These are phyloP conservation scores for Phortica magna DNA, from an alignment of 2,888 invertebrate species.

Conservation along the genomic window DNA sequence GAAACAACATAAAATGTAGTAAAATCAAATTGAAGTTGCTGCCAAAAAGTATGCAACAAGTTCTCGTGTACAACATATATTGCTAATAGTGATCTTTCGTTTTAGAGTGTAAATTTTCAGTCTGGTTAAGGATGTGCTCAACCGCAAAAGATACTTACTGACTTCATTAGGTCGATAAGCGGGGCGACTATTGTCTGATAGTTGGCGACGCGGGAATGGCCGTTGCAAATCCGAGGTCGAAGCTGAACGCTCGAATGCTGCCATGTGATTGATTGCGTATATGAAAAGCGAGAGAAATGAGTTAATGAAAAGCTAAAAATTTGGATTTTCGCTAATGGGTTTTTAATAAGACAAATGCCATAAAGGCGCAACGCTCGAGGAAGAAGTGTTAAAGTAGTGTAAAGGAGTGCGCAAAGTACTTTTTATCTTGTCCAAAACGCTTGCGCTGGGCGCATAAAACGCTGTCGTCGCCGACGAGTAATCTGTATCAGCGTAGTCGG, in stretches of 20 bases:
- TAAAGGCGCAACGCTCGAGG: constrained; percentile 43
- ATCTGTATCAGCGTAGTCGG: constrained; percentile 63
- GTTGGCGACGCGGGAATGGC: constrained; percentile 70
- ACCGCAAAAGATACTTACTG: constrained; percentile 76
- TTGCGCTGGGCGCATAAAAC: constrained; percentile 61
- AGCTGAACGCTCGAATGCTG: constrained; percentile 75
- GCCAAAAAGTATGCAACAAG: constrained; percentile 7
- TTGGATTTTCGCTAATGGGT: background rate
- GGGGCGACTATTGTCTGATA: constrained; percentile 78
- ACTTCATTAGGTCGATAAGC: constrained; percentile 83
- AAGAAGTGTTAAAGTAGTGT: constrained; percentile 25
- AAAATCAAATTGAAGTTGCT: background rate
- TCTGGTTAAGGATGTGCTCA: background rate
- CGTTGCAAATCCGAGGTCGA: constrained; percentile 73
- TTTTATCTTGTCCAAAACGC: constrained; percentile 76
- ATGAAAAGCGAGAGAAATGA: constrained; percentile 27
- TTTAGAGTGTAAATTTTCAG: constrained; percentile 32
- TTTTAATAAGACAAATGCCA: constrained; percentile 36
- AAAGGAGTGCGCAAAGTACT: constrained; percentile 60
- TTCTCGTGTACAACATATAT: constrained; percentile 38
- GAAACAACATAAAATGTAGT: constrained; percentile 7
- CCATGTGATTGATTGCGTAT: constrained; percentile 36
- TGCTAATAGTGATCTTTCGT: constrained; percentile 48
- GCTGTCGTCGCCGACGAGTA: constrained; percentile 45
- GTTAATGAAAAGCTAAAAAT: background rate